Conservation (phyloP, 2,888 invertebrate species). For the Thyatira batis region DNA sequence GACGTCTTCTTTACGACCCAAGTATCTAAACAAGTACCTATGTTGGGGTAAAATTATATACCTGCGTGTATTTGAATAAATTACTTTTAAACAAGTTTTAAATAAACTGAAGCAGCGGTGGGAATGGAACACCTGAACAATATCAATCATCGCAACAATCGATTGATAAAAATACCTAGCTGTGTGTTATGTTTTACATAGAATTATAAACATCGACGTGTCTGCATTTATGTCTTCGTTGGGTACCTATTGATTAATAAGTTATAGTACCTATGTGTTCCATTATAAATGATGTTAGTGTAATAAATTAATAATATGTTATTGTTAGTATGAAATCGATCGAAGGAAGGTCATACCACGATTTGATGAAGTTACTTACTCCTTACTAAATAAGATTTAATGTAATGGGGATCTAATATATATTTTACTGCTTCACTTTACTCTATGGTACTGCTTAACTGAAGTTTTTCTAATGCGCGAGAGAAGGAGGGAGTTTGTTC, state of each 20-base stretch:
- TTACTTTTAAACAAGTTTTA: not conserved
- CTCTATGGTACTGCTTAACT: not conserved
- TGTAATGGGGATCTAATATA: not conserved
- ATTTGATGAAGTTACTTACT: no score
- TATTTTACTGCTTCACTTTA: not conserved
- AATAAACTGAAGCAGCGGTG: constrained; percentile 8
- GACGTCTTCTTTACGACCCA: not conserved
- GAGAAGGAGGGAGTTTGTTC: constrained; percentile 38
- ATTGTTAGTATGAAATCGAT: not conserved
- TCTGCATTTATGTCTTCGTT: not conserved
- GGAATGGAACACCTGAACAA: constrained; percentile 21
- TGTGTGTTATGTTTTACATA: constrained; percentile 8
- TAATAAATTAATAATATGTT: no score
- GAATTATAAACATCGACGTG: not conserved
- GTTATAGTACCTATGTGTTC: not conserved
- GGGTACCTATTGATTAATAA: not conserved
- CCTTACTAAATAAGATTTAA: not conserved
- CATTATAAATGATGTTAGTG: not conserved
- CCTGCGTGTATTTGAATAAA: not conserved
- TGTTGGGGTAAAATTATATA: not conserved
- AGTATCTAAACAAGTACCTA: not conserved
- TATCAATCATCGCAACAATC: constrained; percentile 22
- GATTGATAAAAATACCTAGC: constrained; percentile 12
- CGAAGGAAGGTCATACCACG: no score
- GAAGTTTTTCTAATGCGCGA: constrained; percentile 41